Conservation (phyloP, 2,888 invertebrate species). For the Balanococcus diminutus region DNA sequence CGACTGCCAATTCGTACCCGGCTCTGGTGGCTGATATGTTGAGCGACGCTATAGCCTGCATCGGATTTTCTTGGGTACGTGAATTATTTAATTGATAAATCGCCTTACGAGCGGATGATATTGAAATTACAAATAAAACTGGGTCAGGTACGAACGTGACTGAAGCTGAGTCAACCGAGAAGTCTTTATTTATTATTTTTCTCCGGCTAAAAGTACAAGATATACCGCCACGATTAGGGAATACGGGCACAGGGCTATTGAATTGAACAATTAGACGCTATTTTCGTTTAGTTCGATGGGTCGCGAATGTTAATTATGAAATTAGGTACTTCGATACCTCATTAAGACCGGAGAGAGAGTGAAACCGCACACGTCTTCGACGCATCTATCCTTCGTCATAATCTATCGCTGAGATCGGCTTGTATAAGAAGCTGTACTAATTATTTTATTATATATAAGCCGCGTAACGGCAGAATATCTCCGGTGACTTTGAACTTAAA, state of each 20-base stretch:
- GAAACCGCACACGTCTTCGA: background rate
- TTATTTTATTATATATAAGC: background rate
- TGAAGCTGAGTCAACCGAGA: background rate
- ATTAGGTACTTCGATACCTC: background rate
- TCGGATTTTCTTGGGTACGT: slow-evolving; percentile 94
- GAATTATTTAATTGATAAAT: background rate
- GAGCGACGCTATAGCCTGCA: slow-evolving; percentile 92
- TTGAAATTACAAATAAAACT: background rate
- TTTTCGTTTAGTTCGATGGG: background rate
- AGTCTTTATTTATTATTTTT: background rate
- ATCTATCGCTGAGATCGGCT: background rate
- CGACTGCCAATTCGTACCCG: slow-evolving; percentile 91
- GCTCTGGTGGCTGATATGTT: slow-evolving; percentile 94
- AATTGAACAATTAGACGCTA: background rate
- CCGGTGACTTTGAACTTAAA: background rate
- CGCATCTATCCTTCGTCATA: background rate
- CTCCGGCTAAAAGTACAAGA: background rate
- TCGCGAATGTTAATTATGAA: background rate
- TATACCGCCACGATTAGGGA: background rate
- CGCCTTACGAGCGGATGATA: slow-evolving; percentile 5
- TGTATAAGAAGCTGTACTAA: background rate
- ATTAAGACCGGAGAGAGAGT: background rate
- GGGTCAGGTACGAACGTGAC: slow-evolving; percentile 23
- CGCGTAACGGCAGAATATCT: background rate
- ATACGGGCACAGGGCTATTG: no score